Percentiles rank a stretch among this genome's conserved stretches.
Evolutionary conservation across 2,888 invertebrate species (phyloP).

Genomic region (Dyspetes luteomarginatus): DNA sequence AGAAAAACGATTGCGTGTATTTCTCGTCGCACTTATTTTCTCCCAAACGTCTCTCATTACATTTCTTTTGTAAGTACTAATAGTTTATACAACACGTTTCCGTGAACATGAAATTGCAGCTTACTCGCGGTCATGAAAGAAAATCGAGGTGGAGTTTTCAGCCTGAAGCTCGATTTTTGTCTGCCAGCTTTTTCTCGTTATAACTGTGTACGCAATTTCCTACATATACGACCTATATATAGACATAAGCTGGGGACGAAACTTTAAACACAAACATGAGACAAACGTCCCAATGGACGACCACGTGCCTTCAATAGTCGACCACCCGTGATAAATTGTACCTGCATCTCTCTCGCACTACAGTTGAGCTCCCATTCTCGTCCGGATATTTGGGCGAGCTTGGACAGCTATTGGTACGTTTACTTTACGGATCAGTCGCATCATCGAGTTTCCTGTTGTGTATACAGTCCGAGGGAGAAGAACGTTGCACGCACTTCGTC

Average conservation of each 20-base stretch:
- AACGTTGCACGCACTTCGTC: not conserved
- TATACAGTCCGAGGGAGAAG: conserved; percentile 14
- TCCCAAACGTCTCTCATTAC: not conserved
- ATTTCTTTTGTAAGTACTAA: not conserved
- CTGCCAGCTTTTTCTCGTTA: not conserved
- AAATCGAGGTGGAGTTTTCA: not conserved
- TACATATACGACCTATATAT: not conserved
- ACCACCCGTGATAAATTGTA: too few species aligned
- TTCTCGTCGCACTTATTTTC: conserved; percentile 18
- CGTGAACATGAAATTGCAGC: not conserved
- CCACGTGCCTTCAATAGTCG: too few species aligned
- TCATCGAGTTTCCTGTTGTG: not conserved
- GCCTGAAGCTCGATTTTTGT: not conserved
- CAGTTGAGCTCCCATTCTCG: too few species aligned
- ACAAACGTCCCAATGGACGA: too few species aligned
- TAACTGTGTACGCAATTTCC: not conserved
- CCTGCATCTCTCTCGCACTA: too few species aligned
- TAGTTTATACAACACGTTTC: not conserved
- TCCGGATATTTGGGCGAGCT: too few species aligned
- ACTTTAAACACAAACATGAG: conserved; percentile 4
- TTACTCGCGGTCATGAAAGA: not conserved
- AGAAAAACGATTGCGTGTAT: conserved; percentile 6
- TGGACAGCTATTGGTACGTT: not conserved
- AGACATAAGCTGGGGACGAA: not conserved
- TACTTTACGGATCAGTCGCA: not conserved